Percentiles rank a stretch among this genome's conserved stretches.
Evolutionary conservation across 2,888 invertebrate species (phyloP).

Genomic region (Ptilodon capucinus): DNA sequence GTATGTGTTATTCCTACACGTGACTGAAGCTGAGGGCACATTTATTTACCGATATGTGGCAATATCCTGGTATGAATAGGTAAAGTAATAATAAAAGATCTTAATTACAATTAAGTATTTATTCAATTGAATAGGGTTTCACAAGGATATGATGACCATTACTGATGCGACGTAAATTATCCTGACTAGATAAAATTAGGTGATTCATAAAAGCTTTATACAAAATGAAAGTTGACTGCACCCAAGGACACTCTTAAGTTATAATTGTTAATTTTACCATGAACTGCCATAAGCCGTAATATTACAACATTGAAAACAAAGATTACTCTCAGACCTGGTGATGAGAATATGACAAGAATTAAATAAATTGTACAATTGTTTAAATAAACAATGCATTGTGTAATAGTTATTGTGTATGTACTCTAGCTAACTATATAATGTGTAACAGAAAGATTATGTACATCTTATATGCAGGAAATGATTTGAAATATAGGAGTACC

Average conservation of each 20-base stretch:
- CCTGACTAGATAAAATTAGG: slow-evolving; percentile 50
- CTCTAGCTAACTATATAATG: no score
- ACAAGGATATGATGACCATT: slow-evolving; percentile 30
- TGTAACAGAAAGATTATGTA: background rate
- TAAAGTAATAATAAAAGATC: slow-evolving; percentile 5
- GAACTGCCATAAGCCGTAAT: background rate
- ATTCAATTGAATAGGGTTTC: slow-evolving; percentile 45
- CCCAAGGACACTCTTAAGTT: no score
- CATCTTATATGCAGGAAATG: background rate
- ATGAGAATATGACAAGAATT: no score
- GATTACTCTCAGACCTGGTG: background rate
- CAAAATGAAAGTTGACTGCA: background rate
- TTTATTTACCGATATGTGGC: no score
- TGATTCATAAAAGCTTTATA: background rate
- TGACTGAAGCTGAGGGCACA: no score
- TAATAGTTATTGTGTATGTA: no score
- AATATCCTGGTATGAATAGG: background rate
- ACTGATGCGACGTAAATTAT: slow-evolving; percentile 33
- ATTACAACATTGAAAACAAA: background rate
- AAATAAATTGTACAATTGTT: background rate
- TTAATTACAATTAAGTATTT: slow-evolving; percentile 35
- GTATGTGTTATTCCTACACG: no score
- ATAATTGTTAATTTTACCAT: no score
- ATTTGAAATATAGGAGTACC: slow-evolving; percentile 1
- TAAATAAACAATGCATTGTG: background rate